Evolutionary conservation across 2,797 vertebrate species (phyloP).

Genomic region (Oreonectes daqikongensis): DNA sequence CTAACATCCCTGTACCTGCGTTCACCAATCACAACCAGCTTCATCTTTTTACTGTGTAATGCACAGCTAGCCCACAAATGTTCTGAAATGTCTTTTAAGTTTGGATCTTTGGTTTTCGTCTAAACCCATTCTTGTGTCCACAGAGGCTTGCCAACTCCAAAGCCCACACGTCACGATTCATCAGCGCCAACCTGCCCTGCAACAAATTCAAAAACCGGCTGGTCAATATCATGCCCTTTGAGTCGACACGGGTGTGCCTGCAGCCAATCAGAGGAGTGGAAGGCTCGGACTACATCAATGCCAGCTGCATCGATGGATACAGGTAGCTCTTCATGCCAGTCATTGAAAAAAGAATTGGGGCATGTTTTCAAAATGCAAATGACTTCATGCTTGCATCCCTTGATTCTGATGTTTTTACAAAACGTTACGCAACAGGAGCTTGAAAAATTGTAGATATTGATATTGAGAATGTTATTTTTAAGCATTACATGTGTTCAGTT

Average conservation of each 20-base stretch:
- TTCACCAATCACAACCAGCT: constrained; percentile 3
- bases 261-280: constrained; percentile 98
- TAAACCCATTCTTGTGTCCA: constrained; percentile 50
- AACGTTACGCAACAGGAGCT: neutral
- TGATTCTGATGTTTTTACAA: neutral
- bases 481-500: neutral
- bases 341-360: neutral
- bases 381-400: neutral
- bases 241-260: constrained; percentile 89
- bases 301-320: constrained; percentile 97
- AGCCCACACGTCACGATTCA: constrained; percentile 98
- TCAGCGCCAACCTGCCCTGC: constrained; percentile 87
- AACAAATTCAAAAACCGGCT: constrained; percentile 85
- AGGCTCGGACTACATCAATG: constrained; percentile 98
- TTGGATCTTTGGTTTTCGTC: neutral
- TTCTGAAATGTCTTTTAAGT: constrained; percentile 9
- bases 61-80: neutral
- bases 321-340: constrained; percentile 74
- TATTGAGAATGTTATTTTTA: neutral
- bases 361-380: neutral
- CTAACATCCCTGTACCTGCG: neutral
- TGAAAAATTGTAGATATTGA: neutral
- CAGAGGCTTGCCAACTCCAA: constrained; percentile 97
- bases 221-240: constrained; percentile 84
- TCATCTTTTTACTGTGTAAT: neutral